Percentiles rank a stretch among this genome's conserved stretches.
These are phyloP conservation scores for Alloscopus bannaensis DNA, from an alignment of 2,888 invertebrate species.

Conservation along the genomic window DNA sequence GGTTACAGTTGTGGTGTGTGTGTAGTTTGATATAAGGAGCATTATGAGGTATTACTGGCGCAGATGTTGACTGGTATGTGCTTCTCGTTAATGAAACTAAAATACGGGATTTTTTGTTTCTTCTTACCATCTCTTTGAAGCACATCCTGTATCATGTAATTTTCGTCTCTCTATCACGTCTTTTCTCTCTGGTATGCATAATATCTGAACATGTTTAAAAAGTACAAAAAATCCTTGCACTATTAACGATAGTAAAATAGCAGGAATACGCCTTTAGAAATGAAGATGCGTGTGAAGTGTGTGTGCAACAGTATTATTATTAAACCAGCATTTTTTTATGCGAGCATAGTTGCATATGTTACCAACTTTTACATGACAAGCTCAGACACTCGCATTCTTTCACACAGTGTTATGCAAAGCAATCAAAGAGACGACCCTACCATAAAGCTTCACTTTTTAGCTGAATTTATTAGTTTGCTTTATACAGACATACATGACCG, in stretches of 20 bases:
- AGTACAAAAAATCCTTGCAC: constrained; percentile 32
- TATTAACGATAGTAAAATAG: background rate
- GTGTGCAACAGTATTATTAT: background rate
- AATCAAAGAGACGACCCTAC: no score
- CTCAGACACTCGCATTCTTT: no score
- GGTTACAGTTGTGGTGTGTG: constrained; percentile 15
- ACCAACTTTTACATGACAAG: no score
- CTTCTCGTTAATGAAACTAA: constrained; percentile 61
- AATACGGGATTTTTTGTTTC: constrained; percentile 56
- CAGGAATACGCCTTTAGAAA: no score
- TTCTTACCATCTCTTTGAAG: constrained; percentile 39
- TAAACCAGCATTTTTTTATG: background rate
- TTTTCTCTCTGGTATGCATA: constrained; percentile 56
- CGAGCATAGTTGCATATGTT: background rate
- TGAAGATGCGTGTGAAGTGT: constrained; percentile 5
- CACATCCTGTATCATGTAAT: constrained; percentile 58
- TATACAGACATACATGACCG: no score
- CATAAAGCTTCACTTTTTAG: no score
- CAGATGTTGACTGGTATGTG: constrained; percentile 35
- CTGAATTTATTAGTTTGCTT: no score
- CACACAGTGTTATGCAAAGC: no score
- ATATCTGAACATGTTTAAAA: constrained; percentile 42
- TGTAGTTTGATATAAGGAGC: background rate
- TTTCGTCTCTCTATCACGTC: no score
- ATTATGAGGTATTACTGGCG: constrained; percentile 9